Percentiles rank a stretch among this genome's conserved stretches.
phyloP scores from a whole-genome alignment of 1,140 invertebrate species.

The Ceratina japonica region DNA sequence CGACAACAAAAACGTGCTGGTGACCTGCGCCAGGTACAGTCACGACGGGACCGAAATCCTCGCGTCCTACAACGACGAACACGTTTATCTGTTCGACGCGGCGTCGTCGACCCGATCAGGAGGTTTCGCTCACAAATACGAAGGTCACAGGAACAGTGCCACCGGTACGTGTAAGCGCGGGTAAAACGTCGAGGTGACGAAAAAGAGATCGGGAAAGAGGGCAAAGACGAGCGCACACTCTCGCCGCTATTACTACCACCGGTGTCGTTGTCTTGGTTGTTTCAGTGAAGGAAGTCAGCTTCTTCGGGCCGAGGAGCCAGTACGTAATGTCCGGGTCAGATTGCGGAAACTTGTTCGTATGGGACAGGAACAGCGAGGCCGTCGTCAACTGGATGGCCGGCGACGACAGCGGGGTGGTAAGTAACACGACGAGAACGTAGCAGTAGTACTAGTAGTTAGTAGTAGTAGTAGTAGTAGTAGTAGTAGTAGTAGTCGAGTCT shows the following conservation, averaged over 20 bases:
- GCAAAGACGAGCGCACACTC: no score
- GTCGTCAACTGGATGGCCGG: constrained; percentile 93
- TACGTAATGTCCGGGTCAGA: constrained; percentile 96
- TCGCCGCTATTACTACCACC: no score
- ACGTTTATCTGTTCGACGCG: constrained; percentile 95
- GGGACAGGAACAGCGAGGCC: constrained; percentile 93
- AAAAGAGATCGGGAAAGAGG: no score
- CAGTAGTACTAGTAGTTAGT: no score
- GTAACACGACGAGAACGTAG: constrained; percentile 66
- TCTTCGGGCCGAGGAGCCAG: constrained; percentile 94
- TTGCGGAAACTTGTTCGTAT: constrained; percentile 96
- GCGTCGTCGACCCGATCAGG: constrained; percentile 77
- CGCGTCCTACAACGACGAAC: constrained; percentile 95
- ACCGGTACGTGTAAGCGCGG: constrained; percentile 79
- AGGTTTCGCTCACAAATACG: constrained; percentile 87
- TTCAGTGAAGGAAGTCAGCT: constrained; percentile 95
- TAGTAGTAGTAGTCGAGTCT: constrained; percentile 3
- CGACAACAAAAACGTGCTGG: constrained; percentile 77
- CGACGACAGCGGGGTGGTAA: constrained; percentile 92
- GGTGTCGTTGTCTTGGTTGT: constrained; percentile 19
- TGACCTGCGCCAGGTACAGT: constrained; percentile 95
- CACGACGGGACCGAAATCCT: constrained; percentile 94
- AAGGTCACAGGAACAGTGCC: constrained; percentile 88
- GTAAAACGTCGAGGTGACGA: no score
- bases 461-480: no score